Conservation (phyloP, 1,140 invertebrate species). For the Drosophila ambigua region DNA sequence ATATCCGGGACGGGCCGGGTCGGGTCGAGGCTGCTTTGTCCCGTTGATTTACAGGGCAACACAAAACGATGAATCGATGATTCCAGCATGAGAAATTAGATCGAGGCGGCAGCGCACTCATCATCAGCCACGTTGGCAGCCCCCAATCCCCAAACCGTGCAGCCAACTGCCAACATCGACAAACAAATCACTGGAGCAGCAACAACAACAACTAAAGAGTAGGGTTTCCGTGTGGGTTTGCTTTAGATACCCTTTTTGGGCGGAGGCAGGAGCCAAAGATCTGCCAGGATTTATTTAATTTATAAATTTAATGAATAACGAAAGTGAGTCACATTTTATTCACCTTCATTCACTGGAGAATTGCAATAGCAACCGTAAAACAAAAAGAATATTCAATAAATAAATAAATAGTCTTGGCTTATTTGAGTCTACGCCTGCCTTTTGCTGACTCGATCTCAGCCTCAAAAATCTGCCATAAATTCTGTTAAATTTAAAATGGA, state of each 20-base stretch:
- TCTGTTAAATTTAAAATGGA: background rate
- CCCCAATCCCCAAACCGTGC: conserved; percentile 37
- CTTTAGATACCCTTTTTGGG: conserved; percentile 1
- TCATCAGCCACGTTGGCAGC: conserved; percentile 58
- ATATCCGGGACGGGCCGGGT: conserved; percentile 35
- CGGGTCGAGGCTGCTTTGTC: conserved; percentile 22
- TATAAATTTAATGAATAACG: too few species aligned
- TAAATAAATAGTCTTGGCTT: too few species aligned
- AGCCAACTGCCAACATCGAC: conserved; percentile 47
- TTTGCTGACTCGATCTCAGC: too few species aligned
- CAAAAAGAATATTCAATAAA: too few species aligned
- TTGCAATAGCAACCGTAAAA: too few species aligned
- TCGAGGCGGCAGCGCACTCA: conserved; percentile 61
- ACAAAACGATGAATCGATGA: conserved; percentile 82
- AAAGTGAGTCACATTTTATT: too few species aligned
- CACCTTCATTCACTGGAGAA: too few species aligned
- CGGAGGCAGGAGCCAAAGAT: background rate
- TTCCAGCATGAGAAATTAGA: conserved; percentile 81
- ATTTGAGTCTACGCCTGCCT: too few species aligned
- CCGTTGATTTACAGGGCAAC: conserved; percentile 70
- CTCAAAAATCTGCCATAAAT: too few species aligned
- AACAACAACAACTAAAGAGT: background rate
- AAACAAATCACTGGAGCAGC: conserved; percentile 68
- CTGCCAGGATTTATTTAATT: too few species aligned
- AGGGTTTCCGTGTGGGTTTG: too few species aligned